Evolutionary conservation across 1,140 invertebrate genomes (phyloP), one percentile per base, ranked within the genome.

Genomic region (Anastrepha ludens): DNA sequence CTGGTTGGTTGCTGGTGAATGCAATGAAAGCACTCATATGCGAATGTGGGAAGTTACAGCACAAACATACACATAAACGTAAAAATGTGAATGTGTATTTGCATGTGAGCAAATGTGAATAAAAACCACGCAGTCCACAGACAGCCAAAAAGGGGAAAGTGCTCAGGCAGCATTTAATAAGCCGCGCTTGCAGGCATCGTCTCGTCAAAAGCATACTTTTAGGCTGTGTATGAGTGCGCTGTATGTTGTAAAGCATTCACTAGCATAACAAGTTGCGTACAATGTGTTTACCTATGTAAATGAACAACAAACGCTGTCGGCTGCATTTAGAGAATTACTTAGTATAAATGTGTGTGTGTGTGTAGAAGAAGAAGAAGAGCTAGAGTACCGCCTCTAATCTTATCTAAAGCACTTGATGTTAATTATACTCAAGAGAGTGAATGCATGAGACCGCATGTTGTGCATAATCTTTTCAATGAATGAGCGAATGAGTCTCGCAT

Each of bases 321-420:
- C 15, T 62, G 15, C n/a, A n/a, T 62, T 62, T 62, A 62, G 60
- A 15, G 41, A 41, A 74, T 74, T 44, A 29, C 29, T 29, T 29
- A 74, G 70, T 74, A 47, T 74, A 15, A 47, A 74, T 47, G 41
- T 44, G 13, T 62, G 17, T 17, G 47, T n/a, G 13, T 74, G 29
- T 74, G 47, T 74, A 17, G 2, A 13, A 55, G 20, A 8, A 81
- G 44, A 81, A 29, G 29, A 29, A 29, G 29, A 29, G 29, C 74
- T 55, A 17, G 55, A 55, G n/a, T 81, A 81, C 47, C 44, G 44
- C 17, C 44, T 17, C 44, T 50, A 81, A 81, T 81, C 74, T 55
- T 81, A 55, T 81, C 74, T 55, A 55, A 81, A 81, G 74, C 74
- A 55, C 47, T 81, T 81, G 55, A 55, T 81, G 74, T 81, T 81